Conservation (phyloP, 1,140 invertebrate species). For the Drosophila seguyi region DNA sequence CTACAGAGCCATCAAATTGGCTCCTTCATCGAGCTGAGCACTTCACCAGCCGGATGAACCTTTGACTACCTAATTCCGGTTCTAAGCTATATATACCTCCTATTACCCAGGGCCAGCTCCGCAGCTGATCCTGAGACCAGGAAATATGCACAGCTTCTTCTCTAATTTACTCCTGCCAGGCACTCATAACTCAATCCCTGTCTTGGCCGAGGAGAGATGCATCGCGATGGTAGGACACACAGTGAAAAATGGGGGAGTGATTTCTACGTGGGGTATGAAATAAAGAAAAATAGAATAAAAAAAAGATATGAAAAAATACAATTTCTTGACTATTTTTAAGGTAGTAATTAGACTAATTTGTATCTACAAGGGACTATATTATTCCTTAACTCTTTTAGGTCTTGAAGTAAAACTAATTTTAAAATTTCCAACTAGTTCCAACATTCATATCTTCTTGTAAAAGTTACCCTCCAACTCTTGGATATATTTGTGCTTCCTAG, state of each 20-base stretch:
- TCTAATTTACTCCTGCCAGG: constrained; percentile 37
- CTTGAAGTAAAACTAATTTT: too few species aligned
- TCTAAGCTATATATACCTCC: constrained; percentile 10
- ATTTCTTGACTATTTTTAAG: not conserved
- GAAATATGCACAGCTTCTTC: constrained; percentile 34
- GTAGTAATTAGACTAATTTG: not conserved
- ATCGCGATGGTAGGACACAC: not conserved
- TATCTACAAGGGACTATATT: too few species aligned
- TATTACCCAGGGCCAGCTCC: constrained; percentile 18
- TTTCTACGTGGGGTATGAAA: not conserved
- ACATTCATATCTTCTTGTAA: too few species aligned
- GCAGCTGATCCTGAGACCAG: constrained; percentile 36
- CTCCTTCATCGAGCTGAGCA: constrained; percentile 5
- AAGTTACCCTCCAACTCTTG: not conserved
- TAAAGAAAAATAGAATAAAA: not conserved
- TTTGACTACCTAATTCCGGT: constrained; percentile 41
- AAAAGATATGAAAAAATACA: too few species aligned
- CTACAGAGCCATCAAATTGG: constrained; percentile 26
- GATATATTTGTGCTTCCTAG: not conserved
- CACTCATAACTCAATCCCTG: constrained; percentile 45
- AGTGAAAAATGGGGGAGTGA: not conserved
- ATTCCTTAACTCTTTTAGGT: too few species aligned
- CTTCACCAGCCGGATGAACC: constrained; percentile 36
- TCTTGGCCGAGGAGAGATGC: constrained; percentile 4
- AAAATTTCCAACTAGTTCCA: too few species aligned